Percentiles rank a stretch among this genome's conserved stretches.
Conservation (phyloP, 2,888 invertebrate genomes). For the Cosmorhoe ocellata region DNA sequence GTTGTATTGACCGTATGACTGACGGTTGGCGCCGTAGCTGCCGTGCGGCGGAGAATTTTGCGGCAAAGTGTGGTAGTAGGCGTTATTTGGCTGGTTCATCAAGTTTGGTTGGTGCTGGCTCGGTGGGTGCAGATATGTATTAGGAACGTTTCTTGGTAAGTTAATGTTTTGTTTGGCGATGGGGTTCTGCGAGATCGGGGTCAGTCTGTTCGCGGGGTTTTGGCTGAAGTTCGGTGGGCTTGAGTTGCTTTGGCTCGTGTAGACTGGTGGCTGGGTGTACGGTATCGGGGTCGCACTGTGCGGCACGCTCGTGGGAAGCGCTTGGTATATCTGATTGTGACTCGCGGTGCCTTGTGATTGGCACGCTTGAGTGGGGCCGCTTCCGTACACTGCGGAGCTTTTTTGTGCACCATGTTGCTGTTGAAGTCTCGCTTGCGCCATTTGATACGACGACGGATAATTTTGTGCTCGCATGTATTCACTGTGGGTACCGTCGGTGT, state of each 20-base stretch:
- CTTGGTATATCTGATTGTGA: slow-evolving; percentile 65
- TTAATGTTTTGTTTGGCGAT: slow-evolving; percentile 59
- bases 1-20: slow-evolving; percentile 41
- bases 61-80: slow-evolving; percentile 70
- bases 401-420: slow-evolving; percentile 66
- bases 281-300: slow-evolving; percentile 64
- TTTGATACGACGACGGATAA: slow-evolving; percentile 64
- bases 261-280: slow-evolving; percentile 68
- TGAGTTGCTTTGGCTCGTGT: slow-evolving; percentile 57
- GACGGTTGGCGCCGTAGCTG: slow-evolving; percentile 56
- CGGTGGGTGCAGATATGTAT: slow-evolving; percentile 66
- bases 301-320: slow-evolving; percentile 55
- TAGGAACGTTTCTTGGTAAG: slow-evolving; percentile 62
- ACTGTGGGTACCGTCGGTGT: slow-evolving; percentile 58
- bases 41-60: slow-evolving; percentile 53
- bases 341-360: slow-evolving; percentile 44
- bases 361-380: slow-evolving; percentile 51
- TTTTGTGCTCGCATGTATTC: slow-evolving; percentile 70
- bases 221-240: slow-evolving; percentile 74
- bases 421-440: slow-evolving; percentile 61
- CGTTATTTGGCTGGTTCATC: slow-evolving; percentile 63
- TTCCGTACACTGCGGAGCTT: slow-evolving; percentile 58
- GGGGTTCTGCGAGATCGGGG: slow-evolving; percentile 61
- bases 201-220: slow-evolving; percentile 68
- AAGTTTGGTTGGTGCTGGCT: slow-evolving; percentile 63